Conservation (phyloP, 2,797 vertebrate genomes). For the Amniataba percoides region DNA sequence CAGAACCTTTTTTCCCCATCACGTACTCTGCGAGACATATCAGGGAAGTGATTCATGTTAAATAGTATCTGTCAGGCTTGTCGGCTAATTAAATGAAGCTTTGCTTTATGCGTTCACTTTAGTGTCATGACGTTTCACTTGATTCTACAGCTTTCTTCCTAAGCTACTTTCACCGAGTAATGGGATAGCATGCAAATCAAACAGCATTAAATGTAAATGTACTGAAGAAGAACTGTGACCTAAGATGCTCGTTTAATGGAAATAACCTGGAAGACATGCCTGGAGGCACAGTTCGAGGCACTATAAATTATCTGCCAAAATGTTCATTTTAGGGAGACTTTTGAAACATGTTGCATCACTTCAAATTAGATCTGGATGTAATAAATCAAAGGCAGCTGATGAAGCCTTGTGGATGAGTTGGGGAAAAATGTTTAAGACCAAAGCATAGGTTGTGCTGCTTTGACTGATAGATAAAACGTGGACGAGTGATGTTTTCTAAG, state of each 20-base stretch:
- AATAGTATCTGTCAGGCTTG: conserved; percentile 80
- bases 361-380: conserved; percentile 39
- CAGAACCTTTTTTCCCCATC: conserved; percentile 60
- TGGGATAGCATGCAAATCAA: conserved; percentile 51
- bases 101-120: conserved; percentile 66
- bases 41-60: conserved; percentile 78
- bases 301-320: conserved; percentile 48
- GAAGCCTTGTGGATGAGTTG: conserved; percentile 14
- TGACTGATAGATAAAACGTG: conserved; percentile 18
- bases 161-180: conserved; percentile 46
- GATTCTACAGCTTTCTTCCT: conserved; percentile 58
- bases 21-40: conserved; percentile 62
- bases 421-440: conserved; percentile 16
- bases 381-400: conserved; percentile 47
- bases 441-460: conserved; percentile 24
- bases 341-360: conserved; percentile 61
- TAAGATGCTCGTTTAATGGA: conserved; percentile 62
- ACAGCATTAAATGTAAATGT: conserved; percentile 58
- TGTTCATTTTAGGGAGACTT: conserved; percentile 45
- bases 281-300: conserved; percentile 55
- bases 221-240: conserved; percentile 36
- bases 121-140: conserved; percentile 70
- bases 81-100: conserved; percentile 78
- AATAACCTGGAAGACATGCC: conserved; percentile 59
- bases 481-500: neutral